Base-by-base conservation (phyloP, 2,888 invertebrate species). In the Amiota communis region DNA sequence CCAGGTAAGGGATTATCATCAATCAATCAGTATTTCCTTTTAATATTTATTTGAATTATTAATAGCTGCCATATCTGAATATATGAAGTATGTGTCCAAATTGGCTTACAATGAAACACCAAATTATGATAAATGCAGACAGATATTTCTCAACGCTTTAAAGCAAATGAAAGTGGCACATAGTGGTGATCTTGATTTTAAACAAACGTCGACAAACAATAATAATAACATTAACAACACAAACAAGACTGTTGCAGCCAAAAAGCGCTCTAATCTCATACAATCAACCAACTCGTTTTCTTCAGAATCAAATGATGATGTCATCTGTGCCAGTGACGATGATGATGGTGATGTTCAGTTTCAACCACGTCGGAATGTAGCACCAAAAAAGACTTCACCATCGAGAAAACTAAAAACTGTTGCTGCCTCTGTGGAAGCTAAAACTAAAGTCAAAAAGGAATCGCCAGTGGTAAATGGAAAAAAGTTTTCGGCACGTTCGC, bases 21-120 rank as follows among this genome's bases (percentile, higher is more conserved):
- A 36, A 46, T 13, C 8, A 64, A 64, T 46, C 12, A 10, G 1
- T 48, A 9, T 65, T 65, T 65, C 0, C 20, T 48, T 13, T 11
- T 65, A 70, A 56, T 64, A 20, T 71, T 17, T 12, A 15, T 72
- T 68, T 59, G 47, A 74, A 36, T 36, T 90, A 93, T 93, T 90
- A 70, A 91, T 92, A 17, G 87, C 95, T 1, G 88, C 90, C 12
- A 36, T 36, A 36, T 36, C 36, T 36, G 92, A 93, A 70, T 95
- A 92, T 84, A 91, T 96, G 80, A 92, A 93, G 75, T 93, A 95
- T 84, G 91, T 96, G 4, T 91, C 92, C 67, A 91, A 92, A 56
- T 80, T 97, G 81, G 91, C 93, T 77, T 95, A 94, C 79, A 92
- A 95, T 81, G 93, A 94, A 17, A 89, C 89, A 13, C 96, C 96